phyloP scores from a whole-genome alignment of 2,888 invertebrate genomes.

The Acrobasis repandana region DNA sequence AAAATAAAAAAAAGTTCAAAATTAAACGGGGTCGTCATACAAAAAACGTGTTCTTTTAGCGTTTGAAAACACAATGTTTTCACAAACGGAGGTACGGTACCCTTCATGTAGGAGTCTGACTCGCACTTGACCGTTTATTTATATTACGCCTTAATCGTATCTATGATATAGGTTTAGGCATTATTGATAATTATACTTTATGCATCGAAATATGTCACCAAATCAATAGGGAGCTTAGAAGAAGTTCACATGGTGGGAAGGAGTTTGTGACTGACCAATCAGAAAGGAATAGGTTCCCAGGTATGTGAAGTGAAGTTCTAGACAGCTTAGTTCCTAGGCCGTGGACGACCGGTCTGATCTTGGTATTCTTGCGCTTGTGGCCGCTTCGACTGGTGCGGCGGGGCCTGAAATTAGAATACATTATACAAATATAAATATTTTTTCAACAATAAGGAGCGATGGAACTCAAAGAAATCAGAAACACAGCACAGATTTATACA shows the following conservation, averaged over 20 bases:
- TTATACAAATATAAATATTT: constrained; percentile 3
- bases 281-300: constrained; percentile 20
- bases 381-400: constrained; percentile 47
- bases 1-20: too few species aligned
- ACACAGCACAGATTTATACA: too few species aligned
- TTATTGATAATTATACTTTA: neutral
- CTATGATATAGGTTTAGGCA: too few species aligned
- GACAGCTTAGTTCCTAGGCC: constrained; percentile 60
- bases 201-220: constrained; percentile 10
- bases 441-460: too few species aligned
- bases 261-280: constrained; percentile 24
- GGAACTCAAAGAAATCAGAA: too few species aligned
- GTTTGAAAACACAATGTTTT: too few species aligned
- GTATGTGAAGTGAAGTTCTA: constrained; percentile 30
- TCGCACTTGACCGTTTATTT: too few species aligned
- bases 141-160: too few species aligned
- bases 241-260: constrained; percentile 32
- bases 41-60: too few species aligned
- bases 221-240: constrained; percentile 15
- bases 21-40: too few species aligned
- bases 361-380: constrained; percentile 50
- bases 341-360: constrained; percentile 51
- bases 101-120: too few species aligned
- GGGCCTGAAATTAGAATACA: constrained; percentile 44
- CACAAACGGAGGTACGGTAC: too few species aligned